Conservation (phyloP, 2,888 invertebrate species). For the Apodemia zela region DNA sequence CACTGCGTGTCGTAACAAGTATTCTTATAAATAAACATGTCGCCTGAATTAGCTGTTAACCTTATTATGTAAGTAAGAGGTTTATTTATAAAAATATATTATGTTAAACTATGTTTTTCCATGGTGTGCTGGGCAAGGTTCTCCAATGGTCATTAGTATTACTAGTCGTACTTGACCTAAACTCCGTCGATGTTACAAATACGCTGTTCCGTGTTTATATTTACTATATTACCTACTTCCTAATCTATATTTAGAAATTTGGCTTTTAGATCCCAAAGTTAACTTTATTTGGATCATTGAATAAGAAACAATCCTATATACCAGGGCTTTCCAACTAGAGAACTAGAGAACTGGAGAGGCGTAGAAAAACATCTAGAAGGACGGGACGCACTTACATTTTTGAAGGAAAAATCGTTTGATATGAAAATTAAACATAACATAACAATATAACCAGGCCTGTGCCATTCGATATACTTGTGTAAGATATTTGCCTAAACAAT, state of each 20-base stretch:
- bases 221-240: constrained; percentile 6
- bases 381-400: too few species aligned
- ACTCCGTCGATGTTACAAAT: constrained; percentile 17
- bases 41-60: background rate
- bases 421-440: too few species aligned
- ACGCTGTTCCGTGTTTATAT: constrained; percentile 14
- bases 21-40: background rate
- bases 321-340: too few species aligned
- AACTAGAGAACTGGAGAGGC: too few species aligned
- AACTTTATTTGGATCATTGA: too few species aligned
- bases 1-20: too few species aligned
- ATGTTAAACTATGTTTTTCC: constrained; percentile 1
- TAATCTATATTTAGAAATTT: background rate
- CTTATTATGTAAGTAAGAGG: constrained; percentile 11
- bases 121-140: constrained; percentile 1
- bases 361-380: too few species aligned
- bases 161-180: constrained; percentile 10
- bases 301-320: too few species aligned
- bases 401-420: too few species aligned
- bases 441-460: too few species aligned
- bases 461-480: too few species aligned
- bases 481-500: too few species aligned
- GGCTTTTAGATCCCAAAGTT: background rate
- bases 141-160: background rate
- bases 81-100: background rate